A percentile compares a stretch with the other conserved stretches of the same genome.
phyloP scores from a whole-genome alignment of 2,113 vertebrate genomes.

The Mola mola region DNA sequence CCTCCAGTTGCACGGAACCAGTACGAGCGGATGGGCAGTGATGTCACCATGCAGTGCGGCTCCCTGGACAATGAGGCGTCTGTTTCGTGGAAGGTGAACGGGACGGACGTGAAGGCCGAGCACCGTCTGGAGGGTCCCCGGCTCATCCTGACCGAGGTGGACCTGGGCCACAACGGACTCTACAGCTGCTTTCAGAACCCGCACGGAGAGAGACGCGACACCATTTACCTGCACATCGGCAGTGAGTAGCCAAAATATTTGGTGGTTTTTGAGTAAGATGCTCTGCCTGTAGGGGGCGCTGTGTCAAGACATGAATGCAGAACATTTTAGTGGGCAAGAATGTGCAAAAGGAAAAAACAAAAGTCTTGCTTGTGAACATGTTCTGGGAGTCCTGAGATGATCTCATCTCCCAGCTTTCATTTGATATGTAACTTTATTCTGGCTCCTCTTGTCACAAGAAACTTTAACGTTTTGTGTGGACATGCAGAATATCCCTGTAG shows the following conservation, averaged over 20 bases:
- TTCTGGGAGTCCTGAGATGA: no score
- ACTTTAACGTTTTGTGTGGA: no score
- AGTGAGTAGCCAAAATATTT: slow-evolving; percentile 93
- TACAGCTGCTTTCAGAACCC: slow-evolving; percentile 96
- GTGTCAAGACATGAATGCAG: no score
- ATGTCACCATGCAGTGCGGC: slow-evolving; percentile 93
- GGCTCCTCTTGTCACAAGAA: no score
- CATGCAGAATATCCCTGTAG: no score
- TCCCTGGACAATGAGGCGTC: slow-evolving; percentile 86
- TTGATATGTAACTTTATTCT: no score
- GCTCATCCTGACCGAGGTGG: slow-evolving; percentile 86
- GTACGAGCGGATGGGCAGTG: slow-evolving; percentile 88
- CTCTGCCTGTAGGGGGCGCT: no score
- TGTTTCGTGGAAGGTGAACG: slow-evolving; percentile 94
- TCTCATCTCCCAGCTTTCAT: no score
- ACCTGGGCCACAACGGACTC: slow-evolving; percentile 87
- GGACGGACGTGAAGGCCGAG: slow-evolving; percentile 87
- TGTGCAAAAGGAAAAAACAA: no score
- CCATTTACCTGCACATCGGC: slow-evolving; percentile 89
- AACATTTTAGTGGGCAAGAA: no score
- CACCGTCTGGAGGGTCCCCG: slow-evolving; percentile 85
- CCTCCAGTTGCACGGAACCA: slow-evolving; percentile 86
- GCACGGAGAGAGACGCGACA: slow-evolving; percentile 89
- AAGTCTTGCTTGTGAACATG: no score
- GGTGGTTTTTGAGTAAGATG: no score